phyloP scores from a whole-genome alignment of 2,797 vertebrate genomes.

The Prionace glauca region DNA sequence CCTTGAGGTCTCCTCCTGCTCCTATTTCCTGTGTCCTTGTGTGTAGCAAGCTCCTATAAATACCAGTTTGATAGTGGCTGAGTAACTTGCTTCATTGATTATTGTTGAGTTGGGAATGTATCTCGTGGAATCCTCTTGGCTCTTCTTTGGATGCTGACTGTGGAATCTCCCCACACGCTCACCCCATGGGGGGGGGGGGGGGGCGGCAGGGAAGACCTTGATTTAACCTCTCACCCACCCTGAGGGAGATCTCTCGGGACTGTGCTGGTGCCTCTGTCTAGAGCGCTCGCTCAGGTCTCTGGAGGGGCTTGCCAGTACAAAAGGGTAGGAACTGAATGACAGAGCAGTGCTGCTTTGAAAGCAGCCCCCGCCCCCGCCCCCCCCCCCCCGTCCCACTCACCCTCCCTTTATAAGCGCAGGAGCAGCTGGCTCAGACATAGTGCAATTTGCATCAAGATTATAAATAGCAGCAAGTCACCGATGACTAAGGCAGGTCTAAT shows the following conservation, averaged over 20 bases:
- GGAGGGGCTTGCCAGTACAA: background rate
- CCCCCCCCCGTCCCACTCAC: too few relatives aligned
- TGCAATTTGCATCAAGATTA: background rate
- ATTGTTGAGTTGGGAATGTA: background rate
- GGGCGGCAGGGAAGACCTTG: background rate
- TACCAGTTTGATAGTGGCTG: background rate
- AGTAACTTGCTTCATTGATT: background rate
- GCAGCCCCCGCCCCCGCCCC: too few relatives aligned
- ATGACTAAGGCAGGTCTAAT: background rate
- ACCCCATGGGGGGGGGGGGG: background rate
- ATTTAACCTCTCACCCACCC: background rate
- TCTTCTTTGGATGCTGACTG: background rate
- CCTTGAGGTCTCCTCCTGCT: background rate
- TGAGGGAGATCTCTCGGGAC: background rate
- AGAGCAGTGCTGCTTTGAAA: background rate
- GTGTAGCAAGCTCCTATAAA: background rate
- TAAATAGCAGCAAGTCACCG: conserved; percentile 12
- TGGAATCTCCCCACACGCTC: background rate
- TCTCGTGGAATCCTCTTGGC: background rate
- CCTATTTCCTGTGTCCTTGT: background rate
- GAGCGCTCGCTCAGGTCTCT: background rate
- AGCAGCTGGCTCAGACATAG: background rate
- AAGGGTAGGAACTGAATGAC: background rate
- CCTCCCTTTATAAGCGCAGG: too few relatives aligned
- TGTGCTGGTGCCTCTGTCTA: background rate